Conservation (phyloP, 2,113 vertebrate genomes). For the Cepphus grylle region DNA sequence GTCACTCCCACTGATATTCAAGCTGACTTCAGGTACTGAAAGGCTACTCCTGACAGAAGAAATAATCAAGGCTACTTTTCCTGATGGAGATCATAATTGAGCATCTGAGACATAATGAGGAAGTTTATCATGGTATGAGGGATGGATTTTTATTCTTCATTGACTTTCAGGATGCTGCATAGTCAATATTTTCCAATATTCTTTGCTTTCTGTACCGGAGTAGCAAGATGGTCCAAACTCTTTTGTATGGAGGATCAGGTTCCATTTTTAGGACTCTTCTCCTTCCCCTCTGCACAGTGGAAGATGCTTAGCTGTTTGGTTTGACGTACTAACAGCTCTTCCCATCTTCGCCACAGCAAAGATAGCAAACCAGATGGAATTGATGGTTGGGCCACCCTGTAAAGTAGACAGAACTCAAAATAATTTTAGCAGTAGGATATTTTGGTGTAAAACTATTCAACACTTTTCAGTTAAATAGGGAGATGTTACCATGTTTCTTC, state of each 20-base stretch:
- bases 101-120: neutral
- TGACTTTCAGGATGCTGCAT: neutral
- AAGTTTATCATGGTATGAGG: neutral
- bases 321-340: conserved; percentile 50
- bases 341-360: conserved; percentile 30
- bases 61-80: neutral
- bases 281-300: neutral
- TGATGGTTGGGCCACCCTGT: conserved; percentile 9
- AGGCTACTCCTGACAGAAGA: neutral
- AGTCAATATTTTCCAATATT: neutral
- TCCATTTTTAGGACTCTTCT: conserved; percentile 5
- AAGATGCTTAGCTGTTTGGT: neutral
- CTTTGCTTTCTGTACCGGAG: neutral
- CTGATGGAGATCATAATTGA: neutral
- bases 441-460: conserved; percentile 25
- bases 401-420: conserved; percentile 42
- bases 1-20: neutral
- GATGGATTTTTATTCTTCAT: neutral
- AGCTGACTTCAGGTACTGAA: neutral
- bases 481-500: neutral
- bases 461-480: conserved; percentile 17
- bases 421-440: conserved; percentile 44
- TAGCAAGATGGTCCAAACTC: neutral
- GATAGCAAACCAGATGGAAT: conserved; percentile 51
- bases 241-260: neutral